Percentiles rank a stretch among this genome's conserved stretches.
These are phyloP conservation scores for Lerema accius DNA, from an alignment of 1,140 invertebrate genomes.

Conservation along the genomic window DNA sequence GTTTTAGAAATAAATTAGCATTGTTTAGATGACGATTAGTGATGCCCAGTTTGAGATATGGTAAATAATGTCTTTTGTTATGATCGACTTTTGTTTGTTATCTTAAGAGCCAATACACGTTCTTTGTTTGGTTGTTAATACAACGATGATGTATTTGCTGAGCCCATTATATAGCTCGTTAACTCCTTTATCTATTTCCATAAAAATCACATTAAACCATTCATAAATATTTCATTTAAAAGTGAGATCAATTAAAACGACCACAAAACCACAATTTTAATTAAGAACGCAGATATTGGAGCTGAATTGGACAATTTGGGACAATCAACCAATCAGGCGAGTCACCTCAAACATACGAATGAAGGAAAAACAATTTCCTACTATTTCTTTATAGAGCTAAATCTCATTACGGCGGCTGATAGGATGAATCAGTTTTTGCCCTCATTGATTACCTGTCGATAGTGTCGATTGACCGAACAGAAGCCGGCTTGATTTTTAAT, in stretches of 20 bases:
- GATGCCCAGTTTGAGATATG: no score
- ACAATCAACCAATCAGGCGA: background rate
- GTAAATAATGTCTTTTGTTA: no score
- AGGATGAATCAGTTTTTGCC: background rate
- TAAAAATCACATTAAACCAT: no score
- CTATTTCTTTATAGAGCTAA: background rate
- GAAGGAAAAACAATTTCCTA: background rate
- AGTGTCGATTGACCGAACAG: background rate
- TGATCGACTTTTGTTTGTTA: no score
- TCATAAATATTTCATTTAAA: no score
- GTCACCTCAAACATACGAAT: background rate
- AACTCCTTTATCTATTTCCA: no score
- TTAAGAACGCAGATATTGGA: background rate
- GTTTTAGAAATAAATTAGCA: no score
- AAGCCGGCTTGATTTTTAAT: background rate
- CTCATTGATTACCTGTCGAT: background rate
- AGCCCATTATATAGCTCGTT: no score
- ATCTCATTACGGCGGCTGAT: background rate
- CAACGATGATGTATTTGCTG: no score
- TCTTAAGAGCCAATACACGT: no score
- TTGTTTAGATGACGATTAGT: no score
- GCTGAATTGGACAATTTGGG: background rate
- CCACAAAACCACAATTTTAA: background rate
- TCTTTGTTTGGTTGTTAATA: no score
- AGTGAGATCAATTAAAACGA: background rate